Conservation (phyloP, 2,113 vertebrate species). For the Marmota monax region DNA sequence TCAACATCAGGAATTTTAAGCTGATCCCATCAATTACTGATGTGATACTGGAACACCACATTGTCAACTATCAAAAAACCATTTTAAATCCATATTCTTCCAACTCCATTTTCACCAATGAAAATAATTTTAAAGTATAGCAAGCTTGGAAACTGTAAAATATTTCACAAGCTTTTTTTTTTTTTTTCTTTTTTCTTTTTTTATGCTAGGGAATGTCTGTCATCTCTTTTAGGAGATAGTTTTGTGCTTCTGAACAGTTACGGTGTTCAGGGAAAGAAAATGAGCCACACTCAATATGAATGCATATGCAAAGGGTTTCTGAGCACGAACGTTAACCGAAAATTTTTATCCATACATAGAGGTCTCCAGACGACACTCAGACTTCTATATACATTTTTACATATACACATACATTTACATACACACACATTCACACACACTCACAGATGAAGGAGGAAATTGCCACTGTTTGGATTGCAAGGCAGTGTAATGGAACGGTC, state of each 20-base stretch:
- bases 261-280: constrained; percentile 54
- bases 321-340: constrained; percentile 64
- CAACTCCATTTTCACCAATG: constrained; percentile 43
- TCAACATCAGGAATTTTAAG: not conserved
- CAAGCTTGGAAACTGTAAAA: constrained; percentile 74
- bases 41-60: not conserved
- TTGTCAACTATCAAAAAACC: not conserved
- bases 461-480: constrained; percentile 80
- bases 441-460: constrained; percentile 65
- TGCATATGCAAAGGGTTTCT: constrained; percentile 63
- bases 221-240: constrained; percentile 81
- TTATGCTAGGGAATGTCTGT: constrained; percentile 72
- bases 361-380: constrained; percentile 72
- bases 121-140: constrained; percentile 13
- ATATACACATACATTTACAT: constrained; percentile 82
- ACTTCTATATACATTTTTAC: constrained; percentile 82
- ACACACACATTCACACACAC: constrained; percentile 79
- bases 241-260: constrained; percentile 87
- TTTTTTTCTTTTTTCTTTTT: not conserved
- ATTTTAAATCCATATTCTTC: constrained; percentile 33
- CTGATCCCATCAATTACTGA: not conserved
- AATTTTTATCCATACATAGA: constrained; percentile 50
- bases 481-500: constrained; percentile 82
- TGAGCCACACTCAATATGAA: constrained; percentile 72
- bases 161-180: constrained; percentile 58